These are phyloP conservation scores for Actenoides lindsayi DNA, from an alignment of 2,113 vertebrate species.

Conservation along the genomic window DNA sequence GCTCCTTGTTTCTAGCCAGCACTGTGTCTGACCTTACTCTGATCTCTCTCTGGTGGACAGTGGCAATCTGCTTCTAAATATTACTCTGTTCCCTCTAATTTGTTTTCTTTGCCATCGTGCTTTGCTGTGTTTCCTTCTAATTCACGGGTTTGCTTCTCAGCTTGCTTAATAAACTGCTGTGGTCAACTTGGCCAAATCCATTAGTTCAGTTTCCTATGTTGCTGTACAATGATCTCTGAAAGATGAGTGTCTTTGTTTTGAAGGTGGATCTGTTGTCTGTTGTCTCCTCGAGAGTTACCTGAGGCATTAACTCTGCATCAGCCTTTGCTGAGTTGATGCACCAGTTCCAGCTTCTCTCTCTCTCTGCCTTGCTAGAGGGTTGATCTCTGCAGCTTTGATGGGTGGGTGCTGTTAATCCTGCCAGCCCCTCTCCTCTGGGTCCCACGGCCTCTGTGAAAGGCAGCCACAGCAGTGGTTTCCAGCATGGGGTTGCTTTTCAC, in stretches of 20 bases:
- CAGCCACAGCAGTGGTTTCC: background rate
- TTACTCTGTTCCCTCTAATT: background rate
- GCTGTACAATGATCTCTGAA: background rate
- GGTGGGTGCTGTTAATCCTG: background rate
- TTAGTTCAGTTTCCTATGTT: background rate
- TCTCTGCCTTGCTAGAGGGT: accelerated
- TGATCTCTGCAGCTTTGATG: background rate
- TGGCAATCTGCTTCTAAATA: background rate
- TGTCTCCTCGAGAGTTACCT: accelerated
- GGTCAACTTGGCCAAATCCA: background rate
- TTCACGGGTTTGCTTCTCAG: background rate
- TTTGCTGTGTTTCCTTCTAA: background rate
- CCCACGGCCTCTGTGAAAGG: too few species aligned
- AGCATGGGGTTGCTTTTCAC: too few species aligned
- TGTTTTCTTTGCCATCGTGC: background rate
- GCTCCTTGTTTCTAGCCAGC: background rate
- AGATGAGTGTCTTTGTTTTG: accelerated
- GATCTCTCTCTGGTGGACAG: background rate
- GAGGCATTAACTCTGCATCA: too few species aligned
- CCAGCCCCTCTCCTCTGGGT: background rate
- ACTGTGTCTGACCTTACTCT: background rate
- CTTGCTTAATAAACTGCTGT: background rate
- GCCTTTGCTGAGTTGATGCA: background rate
- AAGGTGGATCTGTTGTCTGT: background rate
- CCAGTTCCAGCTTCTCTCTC: background rate